These are phyloP conservation scores for Aporrectodea caliginosa DNA, from an alignment of 1,140 invertebrate genomes.

Conservation along the genomic window DNA sequence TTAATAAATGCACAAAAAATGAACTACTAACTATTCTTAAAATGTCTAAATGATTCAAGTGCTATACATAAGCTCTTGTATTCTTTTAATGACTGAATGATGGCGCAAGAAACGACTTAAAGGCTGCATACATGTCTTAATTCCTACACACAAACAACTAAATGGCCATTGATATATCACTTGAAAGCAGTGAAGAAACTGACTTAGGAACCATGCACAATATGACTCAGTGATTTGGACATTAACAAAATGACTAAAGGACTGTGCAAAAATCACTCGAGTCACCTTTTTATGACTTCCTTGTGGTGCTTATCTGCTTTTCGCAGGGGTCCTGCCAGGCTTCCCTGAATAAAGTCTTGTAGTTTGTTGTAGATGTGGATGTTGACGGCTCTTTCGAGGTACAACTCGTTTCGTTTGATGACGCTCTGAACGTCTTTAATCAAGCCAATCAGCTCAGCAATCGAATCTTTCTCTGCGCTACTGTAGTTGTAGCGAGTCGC, in stretches of 20 bases:
- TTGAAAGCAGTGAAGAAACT: no score
- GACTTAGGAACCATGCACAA: background rate
- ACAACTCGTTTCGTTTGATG: conserved; percentile 94
- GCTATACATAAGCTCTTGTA: no score
- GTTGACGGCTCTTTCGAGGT: conserved; percentile 91
- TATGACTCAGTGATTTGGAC: background rate
- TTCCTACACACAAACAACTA: no score
- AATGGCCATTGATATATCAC: no score
- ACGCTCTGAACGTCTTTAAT: conserved; percentile 97
- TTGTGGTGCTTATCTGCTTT: conserved; percentile 99
- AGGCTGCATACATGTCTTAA: no score
- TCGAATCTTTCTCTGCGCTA: conserved; percentile 93
- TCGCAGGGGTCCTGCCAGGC: conserved; percentile 82
- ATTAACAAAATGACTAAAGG: background rate
- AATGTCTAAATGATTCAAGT: no score
- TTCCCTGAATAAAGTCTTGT: conserved; percentile 93
- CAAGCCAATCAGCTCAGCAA: conserved; percentile 99
- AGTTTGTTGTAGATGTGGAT: conserved; percentile 92
- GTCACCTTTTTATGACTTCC: conserved; percentile 70
- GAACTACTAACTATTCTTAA: no score
- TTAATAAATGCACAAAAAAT: no score
- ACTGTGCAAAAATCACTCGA: no score
- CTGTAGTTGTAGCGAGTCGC: conserved; percentile 97
- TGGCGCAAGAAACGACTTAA: no score
- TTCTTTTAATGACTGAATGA: no score